Evolutionary conservation across 2,797 vertebrate species (phyloP).

Genomic region (Thamnophis elegans): DNA sequence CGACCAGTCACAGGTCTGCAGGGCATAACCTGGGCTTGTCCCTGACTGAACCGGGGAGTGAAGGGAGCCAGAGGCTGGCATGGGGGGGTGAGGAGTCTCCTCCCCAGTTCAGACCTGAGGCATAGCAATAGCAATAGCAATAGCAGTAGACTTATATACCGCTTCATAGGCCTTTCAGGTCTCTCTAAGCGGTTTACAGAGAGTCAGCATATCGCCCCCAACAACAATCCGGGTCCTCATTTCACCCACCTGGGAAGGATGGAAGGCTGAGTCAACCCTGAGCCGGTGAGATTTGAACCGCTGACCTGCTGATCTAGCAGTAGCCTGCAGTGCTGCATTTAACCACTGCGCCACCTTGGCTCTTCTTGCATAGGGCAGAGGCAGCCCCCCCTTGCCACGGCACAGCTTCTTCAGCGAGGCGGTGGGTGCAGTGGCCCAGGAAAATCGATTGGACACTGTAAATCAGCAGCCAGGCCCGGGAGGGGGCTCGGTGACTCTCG

Average conservation of each 20-base stretch:
- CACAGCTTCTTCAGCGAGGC: not conserved
- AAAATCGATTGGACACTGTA: constrained; percentile 88
- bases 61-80: not conserved
- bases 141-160: no score
- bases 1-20: not conserved
- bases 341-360: no score
- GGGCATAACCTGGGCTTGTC: not conserved
- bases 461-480: constrained; percentile 83
- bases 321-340: no score
- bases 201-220: no score
- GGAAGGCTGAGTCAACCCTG: no score
- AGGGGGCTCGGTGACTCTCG: constrained; percentile 83
- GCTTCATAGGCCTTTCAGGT: no score
- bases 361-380: not conserved
- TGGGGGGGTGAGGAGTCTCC: not conserved
- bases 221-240: no score
- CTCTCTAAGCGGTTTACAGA: no score
- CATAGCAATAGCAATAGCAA: no score
- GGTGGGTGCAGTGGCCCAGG: constrained; percentile 86
- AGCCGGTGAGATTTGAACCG: no score
- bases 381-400: not conserved
- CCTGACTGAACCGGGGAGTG: not conserved
- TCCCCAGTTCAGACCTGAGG: not conserved
- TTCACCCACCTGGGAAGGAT: no score
- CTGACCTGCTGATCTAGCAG: no score